Conservation (phyloP, 1,140 invertebrate genomes). For the Sarcophaga peregrina region DNA sequence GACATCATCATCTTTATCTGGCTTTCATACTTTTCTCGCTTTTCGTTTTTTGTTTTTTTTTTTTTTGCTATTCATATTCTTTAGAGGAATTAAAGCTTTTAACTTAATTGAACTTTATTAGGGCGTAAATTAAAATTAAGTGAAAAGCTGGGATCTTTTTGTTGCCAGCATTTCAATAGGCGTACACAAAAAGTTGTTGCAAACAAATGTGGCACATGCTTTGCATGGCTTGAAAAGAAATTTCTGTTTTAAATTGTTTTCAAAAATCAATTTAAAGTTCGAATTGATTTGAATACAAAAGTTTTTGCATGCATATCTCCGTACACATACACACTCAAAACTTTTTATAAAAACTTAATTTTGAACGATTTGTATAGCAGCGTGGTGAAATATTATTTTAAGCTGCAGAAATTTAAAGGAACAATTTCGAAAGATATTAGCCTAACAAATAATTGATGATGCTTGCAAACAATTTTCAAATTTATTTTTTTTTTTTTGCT, state of each 20-base stretch:
- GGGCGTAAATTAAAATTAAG: not conserved
- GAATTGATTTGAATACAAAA: not conserved
- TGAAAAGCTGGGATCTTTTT: not conserved
- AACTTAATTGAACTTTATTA: constrained; percentile 27
- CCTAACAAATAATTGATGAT: no score
- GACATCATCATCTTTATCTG: not conserved
- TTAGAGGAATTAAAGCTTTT: not conserved
- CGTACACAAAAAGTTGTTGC: not conserved
- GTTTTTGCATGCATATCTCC: no score
- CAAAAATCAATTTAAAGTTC: constrained; percentile 19
- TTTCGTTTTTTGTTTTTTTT: no score
- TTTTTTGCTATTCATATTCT: no score
- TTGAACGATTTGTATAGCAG: not conserved
- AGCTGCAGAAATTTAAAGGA: not conserved
- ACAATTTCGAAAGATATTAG: not conserved
- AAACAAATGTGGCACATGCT: constrained; percentile 1
- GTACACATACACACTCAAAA: not conserved
- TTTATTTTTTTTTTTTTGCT: no score
- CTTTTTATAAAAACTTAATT: not conserved
- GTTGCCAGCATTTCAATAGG: not conserved
- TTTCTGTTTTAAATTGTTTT: constrained; percentile 1
- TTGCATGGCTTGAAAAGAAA: not conserved
- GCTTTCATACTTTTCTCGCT: no score
- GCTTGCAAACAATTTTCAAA: no score
- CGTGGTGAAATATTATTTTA: not conserved